Base-by-base conservation (phyloP, 1,140 invertebrate species). In the Microplitis demolitor region DNA sequence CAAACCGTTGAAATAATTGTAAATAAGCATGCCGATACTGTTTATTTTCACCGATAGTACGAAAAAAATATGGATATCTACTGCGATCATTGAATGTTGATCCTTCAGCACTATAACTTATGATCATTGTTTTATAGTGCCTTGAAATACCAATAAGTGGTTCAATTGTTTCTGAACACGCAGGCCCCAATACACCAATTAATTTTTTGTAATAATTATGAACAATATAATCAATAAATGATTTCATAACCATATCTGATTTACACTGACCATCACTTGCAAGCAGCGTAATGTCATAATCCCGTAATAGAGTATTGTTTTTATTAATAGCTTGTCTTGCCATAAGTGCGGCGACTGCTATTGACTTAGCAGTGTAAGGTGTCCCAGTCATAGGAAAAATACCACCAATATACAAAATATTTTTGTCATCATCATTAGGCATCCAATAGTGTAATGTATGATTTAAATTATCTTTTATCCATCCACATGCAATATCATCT, bases 61-160 rank as follows among this genome's bases (percentile, higher is more conserved):
- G 83, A 80, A 94, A 96, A 83, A 96, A 96, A 78, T 93, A 95
- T 0, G 94, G 94, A 87, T 95, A 96, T 68, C 90, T 91, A 0
- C 87, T 82, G 16, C 91, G 87, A 83, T 95, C 91, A 0, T 89
- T 90, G 77, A 94, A 92, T 62, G 89, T 90, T 1, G 91, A 89
- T 0, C 93, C 93, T 80, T 96, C 94, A 2, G 94, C 94, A 71
- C 92, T 92, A 82, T 96, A 96, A 45, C 93, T 95, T 54, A 96
- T 92, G 0, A 94, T 90, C 45, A 94, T 88, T 33, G 92, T 93
- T 71, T 91, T 91, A 77, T 92, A 95, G 78, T 94, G 91, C 69
- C 91, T 93, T 0, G 94, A 92, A n/a, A 96, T 89, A 0, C 92
- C 93, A 8, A 94, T 93, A 14, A 96, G 87, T 0, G 94, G 93